phyloP scores from a whole-genome alignment of 2,797 vertebrate species.

The Hippoglossus hippoglossus region DNA sequence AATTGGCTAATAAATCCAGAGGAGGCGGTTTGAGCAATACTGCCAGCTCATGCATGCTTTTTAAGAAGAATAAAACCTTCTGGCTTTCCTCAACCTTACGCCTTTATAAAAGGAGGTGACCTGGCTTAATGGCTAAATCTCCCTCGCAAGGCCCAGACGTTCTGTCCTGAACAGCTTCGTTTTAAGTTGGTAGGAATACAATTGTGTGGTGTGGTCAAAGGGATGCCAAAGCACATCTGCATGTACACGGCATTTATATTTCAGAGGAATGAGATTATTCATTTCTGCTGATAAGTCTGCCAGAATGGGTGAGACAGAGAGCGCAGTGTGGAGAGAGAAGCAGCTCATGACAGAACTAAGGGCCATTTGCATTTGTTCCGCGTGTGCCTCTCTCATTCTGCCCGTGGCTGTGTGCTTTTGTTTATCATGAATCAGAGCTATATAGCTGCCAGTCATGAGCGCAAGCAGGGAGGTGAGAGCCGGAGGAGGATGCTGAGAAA shows the following conservation, averaged over 20 bases:
- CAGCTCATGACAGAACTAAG: slow-evolving; percentile 44
- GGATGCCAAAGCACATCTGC: slow-evolving; percentile 39
- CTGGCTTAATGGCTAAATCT: slow-evolving; percentile 56
- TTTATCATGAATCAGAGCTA: slow-evolving; percentile 64
- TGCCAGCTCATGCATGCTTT: slow-evolving; percentile 88
- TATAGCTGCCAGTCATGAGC: slow-evolving; percentile 46
- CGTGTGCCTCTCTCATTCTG: slow-evolving; percentile 40
- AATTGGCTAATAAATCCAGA: slow-evolving; percentile 99
- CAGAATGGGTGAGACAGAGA: slow-evolving; percentile 40
- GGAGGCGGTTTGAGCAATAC: slow-evolving; percentile 90
- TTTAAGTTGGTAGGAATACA: slow-evolving; percentile 33
- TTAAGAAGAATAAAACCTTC: slow-evolving; percentile 85
- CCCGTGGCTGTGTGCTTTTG: slow-evolving; percentile 47
- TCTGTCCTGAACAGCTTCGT: slow-evolving; percentile 34
- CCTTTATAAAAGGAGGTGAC: slow-evolving; percentile 64
- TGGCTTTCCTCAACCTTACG: slow-evolving; percentile 55
- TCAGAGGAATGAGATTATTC: slow-evolving; percentile 62
- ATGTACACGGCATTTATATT: slow-evolving; percentile 55
- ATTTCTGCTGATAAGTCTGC: slow-evolving; percentile 42
- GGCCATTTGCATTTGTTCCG: slow-evolving; percentile 58
- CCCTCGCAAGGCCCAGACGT: slow-evolving; percentile 14
- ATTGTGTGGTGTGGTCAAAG: slow-evolving; percentile 45
- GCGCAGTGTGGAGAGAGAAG: slow-evolving; percentile 13
- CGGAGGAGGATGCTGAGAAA: slow-evolving; percentile 21
- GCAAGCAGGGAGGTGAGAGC: slow-evolving; percentile 26